Conservation (phyloP, 1,140 invertebrate genomes). For the Ips nitidus region DNA sequence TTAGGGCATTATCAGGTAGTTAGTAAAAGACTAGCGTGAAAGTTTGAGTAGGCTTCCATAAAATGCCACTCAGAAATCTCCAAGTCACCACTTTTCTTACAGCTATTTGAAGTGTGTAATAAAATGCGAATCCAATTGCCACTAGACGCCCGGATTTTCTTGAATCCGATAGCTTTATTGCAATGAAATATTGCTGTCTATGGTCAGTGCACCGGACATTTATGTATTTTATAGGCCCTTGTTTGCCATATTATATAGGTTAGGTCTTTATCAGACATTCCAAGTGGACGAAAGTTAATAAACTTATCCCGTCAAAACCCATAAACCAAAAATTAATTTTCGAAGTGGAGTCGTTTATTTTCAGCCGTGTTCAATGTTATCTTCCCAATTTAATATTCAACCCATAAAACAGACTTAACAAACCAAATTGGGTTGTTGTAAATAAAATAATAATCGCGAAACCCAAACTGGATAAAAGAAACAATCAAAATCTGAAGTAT, state of each 20-base stretch:
- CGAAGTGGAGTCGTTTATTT: background rate
- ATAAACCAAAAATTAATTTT: background rate
- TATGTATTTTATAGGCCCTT: conserved; percentile 16
- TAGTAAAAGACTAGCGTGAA: too few relatives aligned
- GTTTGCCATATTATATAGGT: background rate
- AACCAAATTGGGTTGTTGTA: background rate
- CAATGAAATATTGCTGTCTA: background rate
- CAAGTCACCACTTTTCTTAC: too few relatives aligned
- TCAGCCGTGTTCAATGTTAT: background rate
- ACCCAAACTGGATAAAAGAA: conserved; percentile 1
- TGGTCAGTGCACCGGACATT: conserved; percentile 13
- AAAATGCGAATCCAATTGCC: conserved; percentile 16
- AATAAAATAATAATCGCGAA: background rate
- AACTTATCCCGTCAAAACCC: background rate
- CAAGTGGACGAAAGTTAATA: too few relatives aligned
- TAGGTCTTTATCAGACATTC: too few relatives aligned
- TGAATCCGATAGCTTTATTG: conserved; percentile 3
- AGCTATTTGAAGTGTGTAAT: conserved; percentile 8
- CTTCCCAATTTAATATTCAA: conserved; percentile 11
- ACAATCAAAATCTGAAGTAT: background rate
- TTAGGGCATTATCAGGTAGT: too few relatives aligned
- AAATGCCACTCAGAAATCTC: too few relatives aligned
- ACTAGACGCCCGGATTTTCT: conserved; percentile 6
- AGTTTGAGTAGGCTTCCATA: too few relatives aligned
- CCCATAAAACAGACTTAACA: background rate